These are phyloP conservation scores for Euproctis similis DNA, from an alignment of 2,888 invertebrate species.

Conservation along the genomic window DNA sequence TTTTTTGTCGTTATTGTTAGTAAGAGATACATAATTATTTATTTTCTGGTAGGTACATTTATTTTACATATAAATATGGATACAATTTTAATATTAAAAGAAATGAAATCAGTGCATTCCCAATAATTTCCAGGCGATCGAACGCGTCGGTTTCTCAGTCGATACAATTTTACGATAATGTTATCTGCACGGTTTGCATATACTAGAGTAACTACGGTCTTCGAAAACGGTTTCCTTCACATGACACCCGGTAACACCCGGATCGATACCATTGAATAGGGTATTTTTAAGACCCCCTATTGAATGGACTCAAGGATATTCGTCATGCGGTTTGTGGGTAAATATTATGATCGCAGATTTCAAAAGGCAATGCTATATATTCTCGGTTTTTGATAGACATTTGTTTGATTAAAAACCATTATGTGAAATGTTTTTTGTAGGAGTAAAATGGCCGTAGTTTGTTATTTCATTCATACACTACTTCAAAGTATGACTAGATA, in stretches of 20 bases:
- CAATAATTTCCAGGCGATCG: constrained; percentile 23
- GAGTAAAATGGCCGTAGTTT: too few relatives aligned
- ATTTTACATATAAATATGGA: too few relatives aligned
- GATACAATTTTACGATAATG: constrained; percentile 26
- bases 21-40: too few relatives aligned
- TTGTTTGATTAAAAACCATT: not conserved
- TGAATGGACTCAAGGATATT: not conserved
- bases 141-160: constrained; percentile 10
- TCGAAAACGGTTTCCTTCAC: constrained; percentile 25
- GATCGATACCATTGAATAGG: constrained; percentile 15
- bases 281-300: constrained; percentile 11
- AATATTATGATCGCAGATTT: not conserved
- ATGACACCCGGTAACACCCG: constrained; percentile 10
- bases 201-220: constrained; percentile 14
- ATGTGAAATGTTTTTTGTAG: constrained; percentile 4
- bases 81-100: too few relatives aligned
- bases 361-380: not conserved
- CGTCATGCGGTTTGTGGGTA: not conserved
- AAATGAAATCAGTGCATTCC: constrained; percentile 4
- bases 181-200: constrained; percentile 25
- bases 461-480: too few relatives aligned
- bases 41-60: too few relatives aligned
- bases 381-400: not conserved
- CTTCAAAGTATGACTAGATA: too few relatives aligned
- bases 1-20: too few relatives aligned